phyloP scores from a whole-genome alignment of 2,888 invertebrate species.

The Acrocera orbiculus region DNA sequence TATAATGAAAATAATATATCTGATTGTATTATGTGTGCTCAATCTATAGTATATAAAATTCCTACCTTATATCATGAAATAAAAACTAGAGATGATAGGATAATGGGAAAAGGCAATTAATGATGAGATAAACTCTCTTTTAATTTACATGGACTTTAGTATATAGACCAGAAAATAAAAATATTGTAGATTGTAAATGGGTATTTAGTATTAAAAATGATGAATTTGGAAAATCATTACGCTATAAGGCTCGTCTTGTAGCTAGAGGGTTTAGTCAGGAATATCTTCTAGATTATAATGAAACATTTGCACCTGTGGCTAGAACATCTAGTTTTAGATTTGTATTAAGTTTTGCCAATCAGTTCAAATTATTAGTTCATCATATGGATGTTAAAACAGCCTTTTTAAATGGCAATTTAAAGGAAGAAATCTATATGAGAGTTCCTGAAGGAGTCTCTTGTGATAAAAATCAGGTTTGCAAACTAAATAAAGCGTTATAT shows the following conservation, averaged over 20 bases:
- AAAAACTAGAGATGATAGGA: conserved; percentile 9
- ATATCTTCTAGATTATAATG: conserved; percentile 10
- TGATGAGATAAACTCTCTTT: conserved; percentile 14
- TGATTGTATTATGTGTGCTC: conserved; percentile 8
- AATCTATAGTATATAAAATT: conserved; percentile 9
- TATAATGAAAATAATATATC: conserved; percentile 2
- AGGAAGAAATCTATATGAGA: conserved; percentile 13
- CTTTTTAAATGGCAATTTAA: conserved; percentile 11
- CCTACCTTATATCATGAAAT: conserved; percentile 12
- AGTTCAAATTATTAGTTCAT: conserved; percentile 11
- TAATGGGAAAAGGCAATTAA: conserved; percentile 14
- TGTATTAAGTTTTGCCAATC: conserved; percentile 11
- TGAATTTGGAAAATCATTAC: conserved; percentile 6
- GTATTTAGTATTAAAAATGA: conserved; percentile 13
- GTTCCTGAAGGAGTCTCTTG: conserved; percentile 8
- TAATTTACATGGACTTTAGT: conserved; percentile 12
- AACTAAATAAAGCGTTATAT: conserved; percentile 12
- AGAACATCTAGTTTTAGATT: conserved; percentile 11
- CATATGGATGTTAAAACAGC: conserved; percentile 13
- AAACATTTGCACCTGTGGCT: conserved; percentile 12
- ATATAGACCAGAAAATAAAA: conserved; percentile 10
- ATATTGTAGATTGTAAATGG: conserved; percentile 14
- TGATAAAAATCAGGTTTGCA: conserved; percentile 7
- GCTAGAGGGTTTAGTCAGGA: conserved; percentile 10
- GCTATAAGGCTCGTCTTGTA: conserved; percentile 12